A percentile compares a stretch with the other conserved stretches of the same genome.
phyloP scores from a whole-genome alignment of 2,113 vertebrate species.

The Epinephelus moara region DNA sequence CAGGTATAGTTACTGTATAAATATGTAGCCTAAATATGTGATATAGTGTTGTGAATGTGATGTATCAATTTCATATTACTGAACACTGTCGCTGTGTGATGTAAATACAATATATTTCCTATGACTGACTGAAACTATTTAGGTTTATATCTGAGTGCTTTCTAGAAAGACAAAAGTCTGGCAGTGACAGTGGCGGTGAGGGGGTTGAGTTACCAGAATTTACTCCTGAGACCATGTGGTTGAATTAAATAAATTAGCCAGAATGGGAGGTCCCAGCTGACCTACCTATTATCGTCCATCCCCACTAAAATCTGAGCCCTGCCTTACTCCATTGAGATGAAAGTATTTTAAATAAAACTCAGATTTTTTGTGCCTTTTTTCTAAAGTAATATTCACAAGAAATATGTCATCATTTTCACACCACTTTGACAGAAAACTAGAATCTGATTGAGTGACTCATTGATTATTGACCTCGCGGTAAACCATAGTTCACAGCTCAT shows the following conservation, averaged over 20 bases:
- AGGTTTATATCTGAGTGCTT: too few relatives aligned
- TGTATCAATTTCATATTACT: too few relatives aligned
- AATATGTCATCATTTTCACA: not conserved
- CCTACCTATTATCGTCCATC: not conserved
- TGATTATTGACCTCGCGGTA: not conserved
- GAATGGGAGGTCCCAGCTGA: not conserved
- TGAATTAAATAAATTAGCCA: not conserved
- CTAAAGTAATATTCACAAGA: not conserved
- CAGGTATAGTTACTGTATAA: too few relatives aligned
- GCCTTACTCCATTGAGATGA: too few relatives aligned
- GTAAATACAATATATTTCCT: too few relatives aligned
- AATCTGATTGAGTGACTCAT: not conserved
- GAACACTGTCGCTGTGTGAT: too few relatives aligned
- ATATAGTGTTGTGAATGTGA: too few relatives aligned
- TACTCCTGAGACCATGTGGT: not conserved
- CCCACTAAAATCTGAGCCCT: not conserved
- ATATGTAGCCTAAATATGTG: too few relatives aligned
- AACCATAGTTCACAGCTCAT: not conserved
- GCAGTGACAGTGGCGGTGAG: not conserved
- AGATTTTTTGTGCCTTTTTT: too few relatives aligned
- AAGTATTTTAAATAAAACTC: too few relatives aligned
- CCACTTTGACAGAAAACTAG: not conserved
- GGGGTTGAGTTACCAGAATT: not conserved
- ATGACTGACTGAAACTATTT: too few relatives aligned
- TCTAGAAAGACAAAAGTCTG: not conserved